Percentiles rank a stretch among this genome's conserved stretches.
Conservation (phyloP, 2,888 invertebrate genomes). For the Pediacus dermestoides region DNA sequence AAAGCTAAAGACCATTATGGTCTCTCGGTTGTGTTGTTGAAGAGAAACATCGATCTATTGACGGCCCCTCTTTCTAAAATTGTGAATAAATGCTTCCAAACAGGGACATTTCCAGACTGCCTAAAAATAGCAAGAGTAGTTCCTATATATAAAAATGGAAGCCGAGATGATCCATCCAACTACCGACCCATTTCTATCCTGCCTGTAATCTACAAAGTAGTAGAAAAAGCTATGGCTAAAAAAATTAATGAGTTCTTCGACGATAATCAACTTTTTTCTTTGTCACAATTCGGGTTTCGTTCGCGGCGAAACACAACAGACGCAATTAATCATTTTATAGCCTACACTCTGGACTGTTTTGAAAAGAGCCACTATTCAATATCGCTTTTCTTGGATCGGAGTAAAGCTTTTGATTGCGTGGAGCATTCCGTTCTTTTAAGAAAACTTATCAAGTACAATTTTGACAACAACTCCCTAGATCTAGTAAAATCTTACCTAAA, state of each 20-base stretch:
- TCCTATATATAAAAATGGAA: no score
- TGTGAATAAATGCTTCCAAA: no score
- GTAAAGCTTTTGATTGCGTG: neutral
- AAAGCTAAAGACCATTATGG: no score
- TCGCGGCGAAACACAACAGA: neutral
- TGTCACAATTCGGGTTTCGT: neutral
- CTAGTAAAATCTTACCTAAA: no score
- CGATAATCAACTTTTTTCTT: neutral
- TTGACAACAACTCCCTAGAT: neutral
- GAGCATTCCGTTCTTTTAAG: neutral
- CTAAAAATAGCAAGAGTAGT: no score
- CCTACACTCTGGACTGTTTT: neutral
- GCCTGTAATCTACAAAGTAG: neutral
- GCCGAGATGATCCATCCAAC: neutral
- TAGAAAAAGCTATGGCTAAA: neutral
- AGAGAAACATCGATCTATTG: no score
- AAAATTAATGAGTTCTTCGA: neutral
- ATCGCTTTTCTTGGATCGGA: neutral
- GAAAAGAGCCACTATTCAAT: neutral
- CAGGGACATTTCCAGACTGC: no score
- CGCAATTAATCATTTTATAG: neutral
- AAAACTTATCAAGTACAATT: neutral
- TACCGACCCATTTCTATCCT: neutral
- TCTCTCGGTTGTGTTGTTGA: no score
- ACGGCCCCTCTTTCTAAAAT: no score